Evolutionary conservation across 2,113 vertebrate species (phyloP).

Genomic region (Struthidea cinerea): DNA sequence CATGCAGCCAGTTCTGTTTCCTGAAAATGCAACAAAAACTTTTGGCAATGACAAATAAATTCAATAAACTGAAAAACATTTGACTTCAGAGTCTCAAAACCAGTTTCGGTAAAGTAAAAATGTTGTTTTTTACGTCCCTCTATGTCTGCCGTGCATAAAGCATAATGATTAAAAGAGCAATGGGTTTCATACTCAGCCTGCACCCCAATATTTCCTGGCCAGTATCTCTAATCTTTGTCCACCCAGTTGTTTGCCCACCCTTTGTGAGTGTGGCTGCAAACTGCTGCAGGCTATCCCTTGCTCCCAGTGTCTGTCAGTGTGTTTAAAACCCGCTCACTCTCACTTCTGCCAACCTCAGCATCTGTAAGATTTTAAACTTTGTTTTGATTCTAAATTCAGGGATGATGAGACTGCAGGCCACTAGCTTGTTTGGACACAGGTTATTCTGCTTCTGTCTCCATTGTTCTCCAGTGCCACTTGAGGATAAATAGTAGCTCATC

Average conservation of each 20-base stretch:
- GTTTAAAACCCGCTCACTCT: background rate
- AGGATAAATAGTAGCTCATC: background rate
- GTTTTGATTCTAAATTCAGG: background rate
- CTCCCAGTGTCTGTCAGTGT: background rate
- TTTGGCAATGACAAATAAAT: background rate
- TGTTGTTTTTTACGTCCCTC: accelerated
- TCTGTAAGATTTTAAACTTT: background rate
- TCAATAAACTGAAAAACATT: background rate
- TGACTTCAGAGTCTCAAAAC: background rate
- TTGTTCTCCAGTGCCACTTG: background rate
- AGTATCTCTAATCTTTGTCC: background rate
- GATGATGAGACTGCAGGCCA: background rate
- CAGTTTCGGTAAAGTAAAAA: background rate
- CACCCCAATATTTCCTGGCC: accelerated
- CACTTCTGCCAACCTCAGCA: background rate
- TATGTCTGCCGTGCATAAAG: background rate
- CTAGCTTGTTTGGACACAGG: background rate
- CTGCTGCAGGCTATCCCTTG: background rate
- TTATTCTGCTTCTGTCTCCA: background rate
- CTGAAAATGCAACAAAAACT: background rate
- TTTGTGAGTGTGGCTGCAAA: background rate
- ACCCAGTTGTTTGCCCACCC: background rate
- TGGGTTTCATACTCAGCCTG: background rate
- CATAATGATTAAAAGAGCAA: background rate
- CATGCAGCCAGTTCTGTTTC: background rate